A percentile compares a stretch with the other conserved stretches of the same genome.
phyloP scores from a whole-genome alignment of 2,113 vertebrate genomes.

The Ploceus nigricollis region DNA sequence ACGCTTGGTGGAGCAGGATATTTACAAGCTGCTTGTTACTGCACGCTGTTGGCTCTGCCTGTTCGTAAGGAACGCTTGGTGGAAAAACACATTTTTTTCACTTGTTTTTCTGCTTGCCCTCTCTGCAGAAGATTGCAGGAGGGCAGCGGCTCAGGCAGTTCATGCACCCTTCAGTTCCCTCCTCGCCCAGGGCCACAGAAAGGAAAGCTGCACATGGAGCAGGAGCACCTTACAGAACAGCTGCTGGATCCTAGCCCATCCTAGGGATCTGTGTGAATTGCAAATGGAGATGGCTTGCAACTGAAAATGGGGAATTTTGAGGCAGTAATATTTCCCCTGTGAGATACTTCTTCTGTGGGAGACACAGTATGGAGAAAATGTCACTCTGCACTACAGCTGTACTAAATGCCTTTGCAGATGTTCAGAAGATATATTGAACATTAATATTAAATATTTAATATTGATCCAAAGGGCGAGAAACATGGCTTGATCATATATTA shows the following conservation, averaged over 20 bases:
- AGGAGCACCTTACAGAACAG: not conserved
- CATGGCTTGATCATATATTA: too few relatives aligned
- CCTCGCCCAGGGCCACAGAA: not conserved
- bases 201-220: not conserved
- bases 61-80: rapidly evolving
- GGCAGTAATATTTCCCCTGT: not conserved
- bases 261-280: not conserved
- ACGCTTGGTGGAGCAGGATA: not conserved
- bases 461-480: not conserved
- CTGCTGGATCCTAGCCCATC: not conserved
- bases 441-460: not conserved
- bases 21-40: not conserved
- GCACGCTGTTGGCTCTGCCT: rapidly evolving
- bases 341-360: not conserved
- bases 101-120: not conserved
- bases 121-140: not conserved
- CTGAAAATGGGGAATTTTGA: not conserved
- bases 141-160: not conserved
- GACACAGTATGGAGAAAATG: not conserved
- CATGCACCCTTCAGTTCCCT: not conserved
- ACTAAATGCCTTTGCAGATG: not conserved
- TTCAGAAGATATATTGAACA: not conserved
- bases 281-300: not conserved
- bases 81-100: not conserved
- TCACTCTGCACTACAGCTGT: rapidly evolving